Base-by-base conservation (phyloP, 2,888 invertebrate species). In the Boloria selene region DNA sequence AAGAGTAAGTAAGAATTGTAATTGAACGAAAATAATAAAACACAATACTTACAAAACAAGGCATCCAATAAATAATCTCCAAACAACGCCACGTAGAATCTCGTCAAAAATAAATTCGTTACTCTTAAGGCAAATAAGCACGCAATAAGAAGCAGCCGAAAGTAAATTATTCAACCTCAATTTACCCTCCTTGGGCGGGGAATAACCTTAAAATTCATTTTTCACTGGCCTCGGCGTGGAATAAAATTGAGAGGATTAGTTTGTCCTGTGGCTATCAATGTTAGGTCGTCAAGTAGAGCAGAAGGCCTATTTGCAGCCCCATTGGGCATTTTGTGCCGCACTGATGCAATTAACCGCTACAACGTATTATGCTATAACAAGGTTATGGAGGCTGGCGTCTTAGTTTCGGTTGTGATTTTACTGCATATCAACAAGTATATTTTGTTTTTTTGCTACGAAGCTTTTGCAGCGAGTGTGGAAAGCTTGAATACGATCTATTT, bases 261-360 rank as follows among this genome's bases (percentile, higher is more conserved):
- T 85, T 79, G 83, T 79, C 71, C 74, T 74, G 75, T 75, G 72
- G 74, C 71, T 82, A 83, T 82, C 83, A 79, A 75, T 85, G 83
- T 83, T 72, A 68, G 65, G 77, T 73, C 79, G 81, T 80, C 79
- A 85, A 89, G 80, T 86, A 81, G 86, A 79, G 88, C 88, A 88
- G 89, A 90, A 90, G 85, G 82, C 84, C 86, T 81, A 87, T 90
- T 89, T 86, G 70, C 79, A 88, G 87, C 82, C 83, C 82, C 86
- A 89, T 82, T 85, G 87, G 79, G 75, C 81, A 80, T 85, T 84
- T 79, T 82, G 75, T 75, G 76, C 79, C 75, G 77, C 78, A 77
- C 81, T 82, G 83, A 83, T 81, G 83, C 82, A 83, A 83, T 84
- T 84, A 85, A 76, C 72, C 74, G 74, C 58, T 45, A 49, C 47